Conservation (phyloP, 2,113 vertebrate species). For the Tupaia chinensis region DNA sequence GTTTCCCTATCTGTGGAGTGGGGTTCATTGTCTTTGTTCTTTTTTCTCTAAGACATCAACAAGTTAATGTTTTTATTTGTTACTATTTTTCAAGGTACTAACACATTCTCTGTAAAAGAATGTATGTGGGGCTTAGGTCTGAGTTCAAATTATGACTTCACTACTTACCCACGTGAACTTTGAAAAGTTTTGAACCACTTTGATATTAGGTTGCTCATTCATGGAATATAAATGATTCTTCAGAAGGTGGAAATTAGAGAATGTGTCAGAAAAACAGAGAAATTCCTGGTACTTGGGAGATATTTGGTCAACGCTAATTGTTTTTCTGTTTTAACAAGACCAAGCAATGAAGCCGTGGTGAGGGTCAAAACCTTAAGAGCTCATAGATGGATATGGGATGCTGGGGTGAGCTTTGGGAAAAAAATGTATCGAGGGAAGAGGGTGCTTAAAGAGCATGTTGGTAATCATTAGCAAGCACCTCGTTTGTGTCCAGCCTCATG, state of each 20-base stretch:
- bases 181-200: neutral
- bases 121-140: neutral
- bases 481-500: neutral
- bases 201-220: neutral
- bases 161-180: neutral
- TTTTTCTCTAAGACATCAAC: neutral
- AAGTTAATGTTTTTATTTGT: neutral
- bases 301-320: neutral
- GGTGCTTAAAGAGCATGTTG: neutral
- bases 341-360: neutral
- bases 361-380: neutral
- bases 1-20: neutral
- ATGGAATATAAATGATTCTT: neutral
- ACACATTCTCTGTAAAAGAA: neutral
- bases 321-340: neutral
- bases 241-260: neutral
- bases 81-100: neutral
- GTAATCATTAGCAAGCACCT: neutral
- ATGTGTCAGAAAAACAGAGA: neutral
- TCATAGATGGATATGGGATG: neutral
- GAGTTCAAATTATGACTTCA: neutral
- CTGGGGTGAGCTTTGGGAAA: neutral
- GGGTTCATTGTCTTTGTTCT: neutral
- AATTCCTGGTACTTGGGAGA: neutral
- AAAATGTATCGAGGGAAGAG: neutral